These are phyloP conservation scores for Heterotis niloticus DNA, from an alignment of 2,113 vertebrate species.

Conservation along the genomic window DNA sequence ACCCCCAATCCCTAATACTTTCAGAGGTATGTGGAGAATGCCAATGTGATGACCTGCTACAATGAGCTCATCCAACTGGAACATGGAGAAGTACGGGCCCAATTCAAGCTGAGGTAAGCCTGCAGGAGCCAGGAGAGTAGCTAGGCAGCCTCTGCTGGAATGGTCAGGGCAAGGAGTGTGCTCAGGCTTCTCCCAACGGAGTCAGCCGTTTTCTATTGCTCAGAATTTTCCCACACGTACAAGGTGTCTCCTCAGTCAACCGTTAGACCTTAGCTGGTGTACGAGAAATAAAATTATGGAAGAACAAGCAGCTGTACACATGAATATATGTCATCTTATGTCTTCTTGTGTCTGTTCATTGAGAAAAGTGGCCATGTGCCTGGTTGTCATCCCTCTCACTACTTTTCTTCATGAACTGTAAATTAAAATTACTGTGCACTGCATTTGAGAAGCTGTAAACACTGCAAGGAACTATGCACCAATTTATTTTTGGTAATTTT, in stretches of 20 bases:
- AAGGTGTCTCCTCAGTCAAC: background rate
- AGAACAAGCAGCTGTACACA: background rate
- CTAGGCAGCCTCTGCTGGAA: too few relatives aligned
- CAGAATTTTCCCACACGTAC: background rate
- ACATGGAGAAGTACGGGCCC: conserved; percentile 87
- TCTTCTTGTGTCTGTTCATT: background rate
- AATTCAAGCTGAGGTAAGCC: conserved; percentile 91
- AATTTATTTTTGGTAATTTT: background rate
- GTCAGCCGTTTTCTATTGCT: background rate
- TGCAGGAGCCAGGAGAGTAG: background rate
- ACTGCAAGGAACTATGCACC: too few relatives aligned
- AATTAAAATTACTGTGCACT: background rate
- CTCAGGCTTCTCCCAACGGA: background rate
- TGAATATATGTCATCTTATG: background rate
- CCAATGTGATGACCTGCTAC: conserved; percentile 91
- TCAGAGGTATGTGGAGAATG: conserved; percentile 90
- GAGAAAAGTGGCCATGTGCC: background rate
- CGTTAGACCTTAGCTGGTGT: background rate
- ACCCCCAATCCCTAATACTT: conserved; percentile 18
- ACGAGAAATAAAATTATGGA: background rate
- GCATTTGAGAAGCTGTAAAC: background rate
- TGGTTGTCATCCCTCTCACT: background rate
- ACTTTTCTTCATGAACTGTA: background rate
- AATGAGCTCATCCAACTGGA: conserved; percentile 92
- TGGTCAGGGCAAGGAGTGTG: background rate